phyloP scores from a whole-genome alignment of 2,888 invertebrate genomes.

The Sinohyriopsis cumingii region DNA sequence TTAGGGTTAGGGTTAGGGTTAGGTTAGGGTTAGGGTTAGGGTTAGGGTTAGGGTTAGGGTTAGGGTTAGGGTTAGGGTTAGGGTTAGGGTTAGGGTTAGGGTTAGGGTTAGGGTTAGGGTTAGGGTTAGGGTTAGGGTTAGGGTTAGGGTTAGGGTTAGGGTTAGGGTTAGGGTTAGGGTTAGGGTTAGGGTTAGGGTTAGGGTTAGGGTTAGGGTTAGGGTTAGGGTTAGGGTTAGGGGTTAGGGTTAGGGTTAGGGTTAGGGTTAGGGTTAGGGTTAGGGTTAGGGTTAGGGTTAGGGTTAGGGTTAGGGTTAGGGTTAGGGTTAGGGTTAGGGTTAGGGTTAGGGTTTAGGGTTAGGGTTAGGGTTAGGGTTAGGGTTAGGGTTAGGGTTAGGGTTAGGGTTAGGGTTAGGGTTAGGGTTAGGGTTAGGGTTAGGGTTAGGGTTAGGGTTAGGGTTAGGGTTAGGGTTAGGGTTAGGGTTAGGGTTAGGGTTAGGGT shows the following conservation, averaged over 20 bases:
- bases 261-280: neutral
- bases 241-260: neutral
- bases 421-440: constrained; percentile 25
- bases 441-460: constrained; percentile 29
- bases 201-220: constrained; percentile 10
- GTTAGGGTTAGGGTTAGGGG: neutral
- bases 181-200: constrained; percentile 2
- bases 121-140: constrained; percentile 22
- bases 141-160: constrained; percentile 19
- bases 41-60: constrained; percentile 28
- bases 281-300: constrained; percentile 25
- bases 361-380: constrained; percentile 24
- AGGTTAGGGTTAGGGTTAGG: constrained; percentile 12
- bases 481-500: constrained; percentile 22
- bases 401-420: constrained; percentile 23
- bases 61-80: constrained; percentile 23
- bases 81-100: constrained; percentile 26
- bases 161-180: constrained; percentile 9
- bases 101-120: constrained; percentile 24
- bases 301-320: constrained; percentile 31
- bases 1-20: constrained; percentile 27
- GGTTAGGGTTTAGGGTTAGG: constrained; percentile 11
- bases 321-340: constrained; percentile 22
- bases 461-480: constrained; percentile 29
- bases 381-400: constrained; percentile 24